Conservation (phyloP, 1,140 invertebrate genomes). For the Micrasema minimum region DNA sequence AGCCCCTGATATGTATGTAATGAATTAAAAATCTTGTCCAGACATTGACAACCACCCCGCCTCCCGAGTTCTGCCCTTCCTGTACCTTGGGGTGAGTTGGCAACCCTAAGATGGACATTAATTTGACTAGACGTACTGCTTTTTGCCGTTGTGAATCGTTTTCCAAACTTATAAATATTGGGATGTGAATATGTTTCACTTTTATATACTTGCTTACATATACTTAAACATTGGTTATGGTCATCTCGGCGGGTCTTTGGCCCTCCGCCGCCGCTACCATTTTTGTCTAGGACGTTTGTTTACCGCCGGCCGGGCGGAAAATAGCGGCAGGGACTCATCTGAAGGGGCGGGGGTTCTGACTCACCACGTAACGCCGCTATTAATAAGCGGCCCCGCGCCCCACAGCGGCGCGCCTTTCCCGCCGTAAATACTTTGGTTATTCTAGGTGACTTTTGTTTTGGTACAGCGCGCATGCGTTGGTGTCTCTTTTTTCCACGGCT, state of each 20-base stretch:
- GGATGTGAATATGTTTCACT: too few species aligned
- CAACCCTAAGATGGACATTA: too few species aligned
- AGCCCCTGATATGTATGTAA: too few species aligned
- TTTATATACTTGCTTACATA: too few species aligned
- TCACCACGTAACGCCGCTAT: slow-evolving; percentile 36
- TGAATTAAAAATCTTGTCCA: too few species aligned
- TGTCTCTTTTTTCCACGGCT: slow-evolving; percentile 12
- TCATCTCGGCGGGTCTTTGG: slow-evolving; percentile 11
- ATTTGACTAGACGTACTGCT: too few species aligned
- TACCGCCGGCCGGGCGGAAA: slow-evolving; percentile 46
- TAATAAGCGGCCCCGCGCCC: slow-evolving; percentile 39
- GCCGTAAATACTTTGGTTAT: slow-evolving; percentile 37
- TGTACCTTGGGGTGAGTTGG: slow-evolving; percentile 91
- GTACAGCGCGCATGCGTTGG: slow-evolving; percentile 22
- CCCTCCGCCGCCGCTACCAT: slow-evolving; percentile 44
- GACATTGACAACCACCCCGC: slow-evolving; percentile 83
- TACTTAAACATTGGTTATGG: slow-evolving; percentile 22
- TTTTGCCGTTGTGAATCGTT: too few species aligned
- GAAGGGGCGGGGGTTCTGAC: slow-evolving; percentile 26
- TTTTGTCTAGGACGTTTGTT: slow-evolving; percentile 50
- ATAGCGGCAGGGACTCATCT: slow-evolving; percentile 45
- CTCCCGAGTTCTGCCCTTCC: slow-evolving; percentile 85
- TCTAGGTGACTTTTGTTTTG: slow-evolving; percentile 35
- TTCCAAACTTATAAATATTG: too few species aligned
- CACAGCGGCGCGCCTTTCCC: slow-evolving; percentile 4